Base-by-base conservation (phyloP, 2,113 vertebrate genomes). In the Lagopus muta region DNA sequence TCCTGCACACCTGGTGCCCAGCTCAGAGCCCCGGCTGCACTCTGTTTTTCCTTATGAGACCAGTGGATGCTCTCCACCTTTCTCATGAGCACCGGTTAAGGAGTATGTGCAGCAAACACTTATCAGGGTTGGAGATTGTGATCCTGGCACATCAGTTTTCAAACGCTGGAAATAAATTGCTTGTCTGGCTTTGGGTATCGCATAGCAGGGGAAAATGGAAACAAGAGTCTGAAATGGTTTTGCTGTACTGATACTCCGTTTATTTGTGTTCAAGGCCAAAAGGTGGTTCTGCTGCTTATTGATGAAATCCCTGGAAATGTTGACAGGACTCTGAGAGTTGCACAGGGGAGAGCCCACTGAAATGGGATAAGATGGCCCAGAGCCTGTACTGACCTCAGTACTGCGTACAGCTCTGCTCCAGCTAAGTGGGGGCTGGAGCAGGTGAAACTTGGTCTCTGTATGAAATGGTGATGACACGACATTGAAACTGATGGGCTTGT, bases 221-320 rank as follows among this genome's bases (percentile, higher is more conserved):
- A 32, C 8, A 24, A 52, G 69, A 69, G 38, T 55, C 75, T 82
- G 89, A 62, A 73, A 48, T 0, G 0, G 27, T 86, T 87, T 88
- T 82, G 18, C 62, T 62, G 40, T 60, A 19, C 65, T 72, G 55
- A 62, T 76, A n/a, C 75, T 45, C 42, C 70, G 60, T 78, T n/a
- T 93, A 70, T 60, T 81, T 84, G 67, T 83, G 54, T 71, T 78
- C 76, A 57, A 75, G 91, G 88, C 93, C 88, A 86, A 91, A 84
- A 54, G 82, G 52, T 81, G 48, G 57, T 90, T 95, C 36, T 91
- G 82, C 72, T 91, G 61, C 57, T 90, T 79, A 13, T 21, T 65
- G 80, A 76, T 48, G 74, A 82, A 92, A 90, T 74, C 61, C 36
- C 40, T 86, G 70, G 67, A 70, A 90, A 75, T 45, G 72, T 52